Evolutionary conservation across 1,140 invertebrate genomes (phyloP).

Genomic region (Cherax destructor): DNA sequence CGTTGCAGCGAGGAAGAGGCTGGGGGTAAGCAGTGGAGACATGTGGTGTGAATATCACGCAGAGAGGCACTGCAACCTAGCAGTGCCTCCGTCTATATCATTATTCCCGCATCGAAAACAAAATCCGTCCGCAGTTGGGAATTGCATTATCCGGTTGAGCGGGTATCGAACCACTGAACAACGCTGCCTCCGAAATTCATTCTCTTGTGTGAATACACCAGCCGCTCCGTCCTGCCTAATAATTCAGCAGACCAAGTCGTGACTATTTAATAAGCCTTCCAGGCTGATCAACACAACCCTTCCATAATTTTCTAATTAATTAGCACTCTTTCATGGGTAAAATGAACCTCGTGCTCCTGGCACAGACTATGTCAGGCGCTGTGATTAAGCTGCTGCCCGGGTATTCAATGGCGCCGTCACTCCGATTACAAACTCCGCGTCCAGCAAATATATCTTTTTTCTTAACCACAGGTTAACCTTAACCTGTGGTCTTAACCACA

Average conservation of each 20-base stretch:
- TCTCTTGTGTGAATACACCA: background rate
- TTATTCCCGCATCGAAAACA: too few relatives aligned
- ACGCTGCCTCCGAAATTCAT: background rate
- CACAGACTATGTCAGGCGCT: background rate
- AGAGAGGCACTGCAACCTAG: too few relatives aligned
- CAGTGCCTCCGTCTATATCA: too few relatives aligned
- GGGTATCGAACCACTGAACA: too few relatives aligned
- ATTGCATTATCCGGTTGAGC: too few relatives aligned
- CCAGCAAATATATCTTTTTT: too few relatives aligned
- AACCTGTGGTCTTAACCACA: too few relatives aligned
- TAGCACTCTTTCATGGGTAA: background rate
- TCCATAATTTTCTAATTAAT: background rate
- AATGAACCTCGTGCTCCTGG: background rate
- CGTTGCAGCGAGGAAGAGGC: too few relatives aligned
- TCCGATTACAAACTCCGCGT: background rate
- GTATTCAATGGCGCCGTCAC: background rate
- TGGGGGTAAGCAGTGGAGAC: too few relatives aligned
- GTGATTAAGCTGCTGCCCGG: background rate
- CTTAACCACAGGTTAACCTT: too few relatives aligned
- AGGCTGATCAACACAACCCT: background rate
- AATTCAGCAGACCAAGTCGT: background rate
- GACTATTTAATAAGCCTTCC: background rate
- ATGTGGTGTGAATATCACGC: too few relatives aligned
- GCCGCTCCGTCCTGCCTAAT: background rate
- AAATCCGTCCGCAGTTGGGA: too few relatives aligned